These are phyloP conservation scores for Palaemon carinicauda DNA, from an alignment of 1,140 invertebrate genomes.

Conservation along the genomic window DNA sequence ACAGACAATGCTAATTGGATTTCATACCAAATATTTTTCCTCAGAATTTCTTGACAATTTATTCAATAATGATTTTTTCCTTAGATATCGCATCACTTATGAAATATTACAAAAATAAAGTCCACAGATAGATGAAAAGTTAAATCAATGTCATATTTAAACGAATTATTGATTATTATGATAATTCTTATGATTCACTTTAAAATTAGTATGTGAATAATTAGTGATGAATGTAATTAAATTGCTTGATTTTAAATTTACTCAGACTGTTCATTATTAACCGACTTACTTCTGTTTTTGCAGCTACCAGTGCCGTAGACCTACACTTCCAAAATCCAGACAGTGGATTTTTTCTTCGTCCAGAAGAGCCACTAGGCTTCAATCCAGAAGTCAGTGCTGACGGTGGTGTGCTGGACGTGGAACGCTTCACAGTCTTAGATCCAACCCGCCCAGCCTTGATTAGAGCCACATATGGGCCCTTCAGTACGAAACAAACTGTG, in stretches of 20 bases:
- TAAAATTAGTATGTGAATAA: background rate
- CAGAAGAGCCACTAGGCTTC: slow-evolving; percentile 36
- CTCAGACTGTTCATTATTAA: background rate
- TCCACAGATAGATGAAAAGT: no score
- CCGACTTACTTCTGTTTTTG: background rate
- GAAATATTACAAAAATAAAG: no score
- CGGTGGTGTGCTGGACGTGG: slow-evolving; percentile 59
- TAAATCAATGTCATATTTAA: no score
- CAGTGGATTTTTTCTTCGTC: slow-evolving; percentile 59
- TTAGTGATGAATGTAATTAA: no score
- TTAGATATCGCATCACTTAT: no score
- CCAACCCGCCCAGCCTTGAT: slow-evolving; percentile 86
- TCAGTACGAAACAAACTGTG: slow-evolving; percentile 91
- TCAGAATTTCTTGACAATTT: no score
- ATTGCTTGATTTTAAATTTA: no score
- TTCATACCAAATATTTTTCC: no score
- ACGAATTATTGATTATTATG: no score
- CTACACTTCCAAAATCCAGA: slow-evolving; percentile 60
- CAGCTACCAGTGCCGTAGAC: slow-evolving; percentile 45
- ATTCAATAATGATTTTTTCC: no score
- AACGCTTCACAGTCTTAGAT: slow-evolving; percentile 85
- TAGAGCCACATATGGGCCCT: slow-evolving; percentile 87
- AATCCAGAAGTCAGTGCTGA: slow-evolving; percentile 40
- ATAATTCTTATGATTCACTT: no score
- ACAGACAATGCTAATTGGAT: no score